A percentile compares a stretch with the other conserved stretches of the same genome.
Evolutionary conservation across 2,797 vertebrate genomes (phyloP).

Genomic region (Poeciliopsis infans): DNA sequence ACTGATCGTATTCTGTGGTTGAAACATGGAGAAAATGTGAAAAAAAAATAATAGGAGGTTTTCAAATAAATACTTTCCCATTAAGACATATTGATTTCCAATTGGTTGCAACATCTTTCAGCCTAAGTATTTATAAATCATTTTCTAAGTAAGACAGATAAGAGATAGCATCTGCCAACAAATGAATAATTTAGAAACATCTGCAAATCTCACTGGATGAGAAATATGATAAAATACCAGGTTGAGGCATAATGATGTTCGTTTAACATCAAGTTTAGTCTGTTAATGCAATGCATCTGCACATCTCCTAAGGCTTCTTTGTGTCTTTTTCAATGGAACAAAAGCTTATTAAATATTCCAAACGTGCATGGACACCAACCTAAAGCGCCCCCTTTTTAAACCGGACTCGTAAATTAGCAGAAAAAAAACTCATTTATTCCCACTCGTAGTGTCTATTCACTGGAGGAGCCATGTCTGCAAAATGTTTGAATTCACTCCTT

Average conservation of each 20-base stretch:
- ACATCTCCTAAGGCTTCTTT: conserved; percentile 7
- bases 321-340: conserved; percentile 48
- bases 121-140: neutral
- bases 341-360: conserved; percentile 58
- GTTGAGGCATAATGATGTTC: conserved; percentile 19
- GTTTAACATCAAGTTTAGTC: conserved; percentile 30
- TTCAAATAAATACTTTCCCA: neutral
- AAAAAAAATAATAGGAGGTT: neutral
- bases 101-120: neutral
- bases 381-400: conserved; percentile 59
- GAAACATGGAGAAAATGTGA: neutral
- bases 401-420: conserved; percentile 36
- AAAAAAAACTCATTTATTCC: conserved; percentile 64
- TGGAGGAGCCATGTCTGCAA: conserved; percentile 63
- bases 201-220: conserved; percentile 26
- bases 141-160: conserved; percentile 12
- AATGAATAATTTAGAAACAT: conserved; percentile 56
- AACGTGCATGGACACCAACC: conserved; percentile 73
- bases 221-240: conserved; percentile 22
- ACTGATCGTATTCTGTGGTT: neutral
- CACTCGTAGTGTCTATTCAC: conserved; percentile 62
- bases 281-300: conserved; percentile 44
- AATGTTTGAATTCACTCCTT: conserved; percentile 70
- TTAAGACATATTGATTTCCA: neutral
- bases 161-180: conserved; percentile 39